Evolutionary conservation across 2,888 invertebrate genomes (phyloP).

Genomic region (Agrotis puta): DNA sequence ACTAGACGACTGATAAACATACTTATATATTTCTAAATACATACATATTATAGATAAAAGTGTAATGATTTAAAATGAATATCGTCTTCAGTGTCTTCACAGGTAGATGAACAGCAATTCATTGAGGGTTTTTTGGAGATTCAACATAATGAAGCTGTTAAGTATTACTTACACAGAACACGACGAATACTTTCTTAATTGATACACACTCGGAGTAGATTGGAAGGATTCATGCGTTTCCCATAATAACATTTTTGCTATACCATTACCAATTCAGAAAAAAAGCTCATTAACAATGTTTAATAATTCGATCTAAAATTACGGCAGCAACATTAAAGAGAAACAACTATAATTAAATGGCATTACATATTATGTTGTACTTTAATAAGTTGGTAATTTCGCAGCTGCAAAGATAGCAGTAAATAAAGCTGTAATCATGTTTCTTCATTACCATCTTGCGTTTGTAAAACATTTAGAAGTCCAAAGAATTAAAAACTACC

Average conservation of each 20-base stretch:
- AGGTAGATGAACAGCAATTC: too few relatives aligned
- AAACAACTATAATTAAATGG: conserved; percentile 30
- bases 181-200: neutral
- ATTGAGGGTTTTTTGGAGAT: too few relatives aligned
- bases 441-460: conserved; percentile 10
- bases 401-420: conserved; percentile 40
- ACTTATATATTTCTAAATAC: too few relatives aligned
- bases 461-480: conserved; percentile 38
- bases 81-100: too few relatives aligned
- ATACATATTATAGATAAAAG: too few relatives aligned
- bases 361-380: conserved; percentile 13
- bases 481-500: conserved; percentile 29
- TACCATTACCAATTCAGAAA: conserved; percentile 17
- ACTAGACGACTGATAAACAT: too few relatives aligned
- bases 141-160: too few relatives aligned
- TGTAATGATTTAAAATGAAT: too few relatives aligned
- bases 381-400: conserved; percentile 33
- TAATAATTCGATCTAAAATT: conserved; percentile 27
- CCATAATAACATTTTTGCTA: conserved; percentile 10
- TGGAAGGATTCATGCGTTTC: conserved; percentile 12
- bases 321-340: conserved; percentile 14
- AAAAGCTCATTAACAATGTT: conserved; percentile 20
- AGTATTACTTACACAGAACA: neutral
- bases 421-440: conserved; percentile 39
- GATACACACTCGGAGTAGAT: neutral